These are phyloP conservation scores for Momotus momota DNA, from an alignment of 2,797 vertebrate genomes.

Conservation along the genomic window DNA sequence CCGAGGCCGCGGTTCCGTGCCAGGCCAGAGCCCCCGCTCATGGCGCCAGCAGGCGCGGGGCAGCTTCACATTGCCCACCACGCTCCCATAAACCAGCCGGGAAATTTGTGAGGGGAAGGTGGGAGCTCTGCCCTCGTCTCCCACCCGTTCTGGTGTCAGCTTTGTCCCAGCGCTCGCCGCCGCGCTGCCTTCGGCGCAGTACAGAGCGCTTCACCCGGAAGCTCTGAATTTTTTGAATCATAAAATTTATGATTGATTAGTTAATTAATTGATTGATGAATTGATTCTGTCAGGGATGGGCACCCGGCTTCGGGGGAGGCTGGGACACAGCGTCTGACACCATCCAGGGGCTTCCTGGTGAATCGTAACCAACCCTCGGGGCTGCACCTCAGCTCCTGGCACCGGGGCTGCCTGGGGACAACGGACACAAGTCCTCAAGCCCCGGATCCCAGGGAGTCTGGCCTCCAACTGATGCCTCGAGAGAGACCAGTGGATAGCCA, in stretches of 20 bases:
- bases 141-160: neutral
- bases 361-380: rapidly evolving
- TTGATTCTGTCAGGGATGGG: too few relatives aligned
- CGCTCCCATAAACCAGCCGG: neutral
- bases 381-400: neutral
- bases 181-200: rapidly evolving
- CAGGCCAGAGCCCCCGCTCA: neutral
- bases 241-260: too few relatives aligned
- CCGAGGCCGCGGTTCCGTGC: neutral
- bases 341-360: rapidly evolving
- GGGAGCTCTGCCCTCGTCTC: neutral
- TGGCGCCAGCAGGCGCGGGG: neutral
- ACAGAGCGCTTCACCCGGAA: neutral
- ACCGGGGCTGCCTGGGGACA: neutral
- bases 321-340: neutral
- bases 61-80: neutral
- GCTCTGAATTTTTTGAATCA: too few relatives aligned
- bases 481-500: rapidly evolving
- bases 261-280: too few relatives aligned
- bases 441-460: neutral
- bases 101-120: neutral
- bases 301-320: neutral
- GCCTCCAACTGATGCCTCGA: neutral
- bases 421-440: neutral
- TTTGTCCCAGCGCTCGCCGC: neutral